Evolutionary conservation across 2,888 invertebrate species (phyloP).

Genomic region (Zaprionus obscuricornis): DNA sequence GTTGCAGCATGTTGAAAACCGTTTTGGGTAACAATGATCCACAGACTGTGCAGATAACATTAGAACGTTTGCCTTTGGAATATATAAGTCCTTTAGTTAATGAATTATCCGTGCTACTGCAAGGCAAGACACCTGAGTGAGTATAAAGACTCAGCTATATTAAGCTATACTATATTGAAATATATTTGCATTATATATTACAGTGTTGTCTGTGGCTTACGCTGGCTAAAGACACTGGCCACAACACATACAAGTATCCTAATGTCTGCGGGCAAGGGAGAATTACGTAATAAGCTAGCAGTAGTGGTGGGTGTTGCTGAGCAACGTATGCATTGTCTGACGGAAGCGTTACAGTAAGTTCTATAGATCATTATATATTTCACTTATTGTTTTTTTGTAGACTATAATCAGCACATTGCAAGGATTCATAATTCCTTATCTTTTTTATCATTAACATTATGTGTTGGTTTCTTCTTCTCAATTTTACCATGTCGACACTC

Average conservation of each 20-base stretch:
- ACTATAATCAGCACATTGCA: too few relatives aligned
- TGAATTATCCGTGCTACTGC: slow-evolving; percentile 88
- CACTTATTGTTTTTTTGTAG: not conserved
- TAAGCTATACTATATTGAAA: not conserved
- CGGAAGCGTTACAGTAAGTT: slow-evolving; percentile 81
- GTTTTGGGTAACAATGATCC: slow-evolving; percentile 89
- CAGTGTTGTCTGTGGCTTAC: slow-evolving; percentile 79
- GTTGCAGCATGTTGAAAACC: slow-evolving; percentile 87
- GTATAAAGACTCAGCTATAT: slow-evolving; percentile 69
- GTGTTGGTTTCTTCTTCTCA: slow-evolving; percentile 35
- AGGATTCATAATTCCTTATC: not conserved
- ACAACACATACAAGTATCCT: slow-evolving; percentile 82
- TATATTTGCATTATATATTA: slow-evolving; percentile 10
- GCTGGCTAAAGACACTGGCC: slow-evolving; percentile 79
- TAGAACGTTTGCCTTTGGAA: slow-evolving; percentile 90
- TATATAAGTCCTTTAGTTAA: slow-evolving; percentile 89
- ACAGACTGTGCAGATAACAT: slow-evolving; percentile 88
- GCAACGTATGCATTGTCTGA: slow-evolving; percentile 80
- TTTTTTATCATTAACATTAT: not conserved
- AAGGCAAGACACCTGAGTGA: slow-evolving; percentile 87
- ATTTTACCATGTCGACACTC: slow-evolving; percentile 65
- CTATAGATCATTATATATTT: not conserved
- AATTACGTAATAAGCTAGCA: slow-evolving; percentile 80
- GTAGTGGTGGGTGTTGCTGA: slow-evolving; percentile 83
- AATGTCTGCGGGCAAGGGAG: slow-evolving; percentile 81